Base-by-base conservation (phyloP, 2,888 invertebrate species). In the Agonum fuliginosum region DNA sequence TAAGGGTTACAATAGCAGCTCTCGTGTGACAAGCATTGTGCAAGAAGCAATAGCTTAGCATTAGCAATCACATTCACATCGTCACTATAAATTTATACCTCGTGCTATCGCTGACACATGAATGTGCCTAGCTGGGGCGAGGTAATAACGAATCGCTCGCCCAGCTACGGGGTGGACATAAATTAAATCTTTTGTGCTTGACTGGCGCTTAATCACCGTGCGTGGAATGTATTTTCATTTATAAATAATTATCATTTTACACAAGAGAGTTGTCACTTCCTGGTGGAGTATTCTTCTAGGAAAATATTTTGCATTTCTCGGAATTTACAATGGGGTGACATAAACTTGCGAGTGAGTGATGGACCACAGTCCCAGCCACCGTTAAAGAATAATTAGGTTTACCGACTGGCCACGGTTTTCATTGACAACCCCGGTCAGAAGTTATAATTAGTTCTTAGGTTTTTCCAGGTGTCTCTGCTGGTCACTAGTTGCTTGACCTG, bases 51-150 rank as follows among this genome's bases (percentile, higher is more conserved):
- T 62, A 62, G 41, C 69, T 43, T 69, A 69, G 41, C 43, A 70
- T 30, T 46, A 48, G 70, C 46, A 46, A 71, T 71, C 51, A 51
- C 71, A 71, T 71, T 71, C 71, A 71, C 30, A 48, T 46, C 71
- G 48, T 27, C 71, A 51, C 71, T 48, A 71, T 27, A 48, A 71
- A 71, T 71, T 70, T 34, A 46, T 46, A 71, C 46, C 27, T 8
- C n/a, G 51, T 30, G 46, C 20, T 71, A 71, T 71, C 48, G 48
- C 14, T 27, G 67, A 67, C 67, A 41, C 67, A 67, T 67, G 67
- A 41, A 67, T 67, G 67, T 41, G 41, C 20, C 34, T 65, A 6
- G 67, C 20, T 12, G 37, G 67, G 67, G 37, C 8, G 54, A 37
- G 67, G 37, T 34, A 67, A 41, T 67, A 67, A 67, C 67, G 67